Evolutionary conservation across 2,888 invertebrate genomes (phyloP).

Genomic region (Hypomecis atomaria): DNA sequence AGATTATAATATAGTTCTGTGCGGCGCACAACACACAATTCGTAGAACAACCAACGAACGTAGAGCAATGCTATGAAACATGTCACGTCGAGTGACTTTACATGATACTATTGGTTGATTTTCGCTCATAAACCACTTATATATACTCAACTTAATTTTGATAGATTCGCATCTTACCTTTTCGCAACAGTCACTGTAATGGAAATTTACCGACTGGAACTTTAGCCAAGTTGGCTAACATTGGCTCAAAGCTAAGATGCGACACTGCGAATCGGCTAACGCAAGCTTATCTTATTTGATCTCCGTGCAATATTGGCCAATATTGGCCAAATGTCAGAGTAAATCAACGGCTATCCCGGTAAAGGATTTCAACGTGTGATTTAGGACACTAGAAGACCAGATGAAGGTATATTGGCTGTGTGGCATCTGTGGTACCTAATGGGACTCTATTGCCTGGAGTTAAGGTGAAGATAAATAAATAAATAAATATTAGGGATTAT

Average conservation of each 20-base stretch:
- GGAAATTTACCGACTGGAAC: not conserved
- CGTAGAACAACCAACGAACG: no score
- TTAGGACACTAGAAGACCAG: constrained; percentile 32
- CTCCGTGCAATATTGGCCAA: constrained; percentile 4
- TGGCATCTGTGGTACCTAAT: constrained; percentile 10
- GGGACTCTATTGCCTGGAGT: constrained; percentile 1
- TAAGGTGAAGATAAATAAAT: not conserved
- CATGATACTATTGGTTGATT: no score
- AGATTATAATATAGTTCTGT: no score
- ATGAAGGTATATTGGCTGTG: constrained; percentile 21
- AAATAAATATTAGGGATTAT: not conserved
- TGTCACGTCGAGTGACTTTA: no score
- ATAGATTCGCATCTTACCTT: no score
- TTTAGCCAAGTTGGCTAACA: constrained; percentile 30
- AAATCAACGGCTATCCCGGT: constrained; percentile 26
- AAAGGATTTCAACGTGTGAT: constrained; percentile 26
- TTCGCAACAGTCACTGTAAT: no score
- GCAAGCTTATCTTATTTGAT: no score
- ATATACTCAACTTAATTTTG: no score
- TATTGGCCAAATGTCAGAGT: constrained; percentile 40
- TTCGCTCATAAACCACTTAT: no score
- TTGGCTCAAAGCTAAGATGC: not conserved
- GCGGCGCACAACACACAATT: no score
- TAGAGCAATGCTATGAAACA: no score
- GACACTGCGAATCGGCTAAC: no score